Percentiles rank a stretch among this genome's conserved stretches.
Conservation (phyloP, 1,140 invertebrate genomes). For the Anastatus disparis region DNA sequence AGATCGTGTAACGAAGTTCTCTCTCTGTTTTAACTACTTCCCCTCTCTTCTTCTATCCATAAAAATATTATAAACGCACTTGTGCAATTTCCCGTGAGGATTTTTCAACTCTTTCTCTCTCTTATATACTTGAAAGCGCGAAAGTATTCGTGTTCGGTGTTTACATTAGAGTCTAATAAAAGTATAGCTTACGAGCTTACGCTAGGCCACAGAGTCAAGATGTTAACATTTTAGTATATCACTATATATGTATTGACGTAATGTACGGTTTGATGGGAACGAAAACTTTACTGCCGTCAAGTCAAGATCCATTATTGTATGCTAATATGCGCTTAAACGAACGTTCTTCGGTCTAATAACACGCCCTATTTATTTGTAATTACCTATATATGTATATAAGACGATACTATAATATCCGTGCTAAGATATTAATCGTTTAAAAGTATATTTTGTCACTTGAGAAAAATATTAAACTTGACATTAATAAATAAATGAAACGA, state of each 20-base stretch:
- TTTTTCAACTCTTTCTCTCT: too few relatives aligned
- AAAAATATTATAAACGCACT: too few relatives aligned
- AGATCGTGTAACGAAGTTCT: neutral
- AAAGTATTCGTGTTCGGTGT: neutral
- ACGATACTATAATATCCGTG: too few relatives aligned
- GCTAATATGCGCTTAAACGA: slow-evolving; percentile 42
- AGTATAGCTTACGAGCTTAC: neutral
- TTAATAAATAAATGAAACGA: too few relatives aligned
- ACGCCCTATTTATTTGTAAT: slow-evolving; percentile 44
- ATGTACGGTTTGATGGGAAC: slow-evolving; percentile 40
- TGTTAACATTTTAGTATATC: too few relatives aligned
- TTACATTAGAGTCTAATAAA: slow-evolving; percentile 5
- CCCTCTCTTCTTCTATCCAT: too few relatives aligned
- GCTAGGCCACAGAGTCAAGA: too few relatives aligned
- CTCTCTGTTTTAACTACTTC: neutral
- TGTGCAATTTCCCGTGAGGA: too few relatives aligned
- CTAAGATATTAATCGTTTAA: neutral
- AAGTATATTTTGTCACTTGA: too few relatives aligned
- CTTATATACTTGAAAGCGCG: too few relatives aligned
- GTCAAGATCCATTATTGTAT: slow-evolving; percentile 50
- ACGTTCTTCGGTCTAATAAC: slow-evolving; percentile 43
- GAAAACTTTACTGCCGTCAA: slow-evolving; percentile 40
- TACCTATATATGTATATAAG: neutral
- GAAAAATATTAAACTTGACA: too few relatives aligned
- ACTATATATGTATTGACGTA: slow-evolving; percentile 22